Evolutionary conservation across 2,797 vertebrate genomes (phyloP), one percentile per base, ranked within the genome.

Genomic region (Helicolenus hilgendorfi): DNA sequence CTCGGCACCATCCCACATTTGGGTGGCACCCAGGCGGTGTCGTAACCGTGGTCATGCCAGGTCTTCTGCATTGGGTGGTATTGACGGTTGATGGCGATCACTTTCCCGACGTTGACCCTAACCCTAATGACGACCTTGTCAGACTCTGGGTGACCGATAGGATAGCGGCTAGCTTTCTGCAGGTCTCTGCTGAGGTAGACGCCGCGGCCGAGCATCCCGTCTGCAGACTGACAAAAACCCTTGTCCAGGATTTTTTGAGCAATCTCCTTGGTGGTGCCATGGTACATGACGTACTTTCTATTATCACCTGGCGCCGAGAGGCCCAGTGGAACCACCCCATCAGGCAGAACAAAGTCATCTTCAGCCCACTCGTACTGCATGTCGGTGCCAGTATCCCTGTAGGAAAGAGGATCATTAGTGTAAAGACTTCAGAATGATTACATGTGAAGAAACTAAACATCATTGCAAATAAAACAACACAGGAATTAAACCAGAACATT

Each of bases 141-240:
- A 0, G 2, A 0, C 1, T 81, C 85, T 0, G 11, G 26, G 1
- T 74, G 4, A 0, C 0, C 0, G 0, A 92, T 4, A 4, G 96
- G 96, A 31, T 97, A 97, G 0, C 84, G 78, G 11, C 85, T 94
- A 0, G 96, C 96, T 75, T 97, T 97, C 11, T 94, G 0, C 59
- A 95, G 86, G 87, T 97, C 95, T 22, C 96, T 87, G 77, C 96
- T 97, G 35, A 97, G 93, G 81, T 97, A 97, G n/a, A 97, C 89
- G 0, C 96, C 97, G 0, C 0, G 41, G 3, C 97, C 97, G 0
- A 97, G 85, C 95, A 97, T 95, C 79, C 95, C 96, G 0, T 0
- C 2, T 1, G 0, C 0, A 9, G 96, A 96, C 49, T 0, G 90
- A 0, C 0, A 0, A 63, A 97, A 97, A 0, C 95, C 94, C 0